phyloP scores from a whole-genome alignment of 2,888 invertebrate species.

The Macropis europaea region DNA sequence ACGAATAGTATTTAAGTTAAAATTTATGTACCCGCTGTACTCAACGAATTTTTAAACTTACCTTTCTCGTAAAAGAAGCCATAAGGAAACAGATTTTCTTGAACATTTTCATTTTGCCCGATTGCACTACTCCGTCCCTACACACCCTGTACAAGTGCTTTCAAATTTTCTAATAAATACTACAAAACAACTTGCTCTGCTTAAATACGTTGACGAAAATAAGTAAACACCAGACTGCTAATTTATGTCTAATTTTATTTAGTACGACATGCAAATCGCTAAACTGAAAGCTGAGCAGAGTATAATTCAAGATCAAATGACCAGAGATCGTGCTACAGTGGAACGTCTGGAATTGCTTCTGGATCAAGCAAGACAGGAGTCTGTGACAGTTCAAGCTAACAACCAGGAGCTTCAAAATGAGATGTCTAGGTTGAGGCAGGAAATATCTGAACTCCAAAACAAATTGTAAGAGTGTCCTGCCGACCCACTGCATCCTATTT shows the following conservation, averaged over 20 bases:
- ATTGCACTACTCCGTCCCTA: too few relatives aligned
- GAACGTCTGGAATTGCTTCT: constrained; percentile 83
- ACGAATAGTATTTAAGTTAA: too few relatives aligned
- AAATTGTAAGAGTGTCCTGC: constrained; percentile 78
- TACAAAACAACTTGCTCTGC: too few relatives aligned
- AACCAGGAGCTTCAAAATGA: constrained; percentile 85
- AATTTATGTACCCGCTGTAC: too few relatives aligned
- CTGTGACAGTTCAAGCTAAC: constrained; percentile 83
- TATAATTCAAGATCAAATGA: constrained; percentile 78
- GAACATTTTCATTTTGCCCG: too few relatives aligned
- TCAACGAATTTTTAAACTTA: too few relatives aligned
- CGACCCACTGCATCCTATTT: neutral
- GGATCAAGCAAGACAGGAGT: constrained; percentile 82
- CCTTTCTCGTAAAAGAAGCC: too few relatives aligned
- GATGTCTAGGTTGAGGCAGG: constrained; percentile 82
- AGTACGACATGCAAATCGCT: constrained; percentile 81
- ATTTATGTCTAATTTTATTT: constrained; percentile 13
- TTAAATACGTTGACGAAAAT: neutral
- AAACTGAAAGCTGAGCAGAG: constrained; percentile 80
- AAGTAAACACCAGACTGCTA: neutral
- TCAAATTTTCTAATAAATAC: too few relatives aligned
- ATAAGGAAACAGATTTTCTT: too few relatives aligned
- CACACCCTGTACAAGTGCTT: too few relatives aligned
- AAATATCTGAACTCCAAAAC: constrained; percentile 81
- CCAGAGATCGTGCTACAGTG: constrained; percentile 80